Percentiles rank a stretch among this genome's conserved stretches.
phyloP scores from a whole-genome alignment of 2,797 vertebrate species.

The Myioborus melanocephalus region DNA sequence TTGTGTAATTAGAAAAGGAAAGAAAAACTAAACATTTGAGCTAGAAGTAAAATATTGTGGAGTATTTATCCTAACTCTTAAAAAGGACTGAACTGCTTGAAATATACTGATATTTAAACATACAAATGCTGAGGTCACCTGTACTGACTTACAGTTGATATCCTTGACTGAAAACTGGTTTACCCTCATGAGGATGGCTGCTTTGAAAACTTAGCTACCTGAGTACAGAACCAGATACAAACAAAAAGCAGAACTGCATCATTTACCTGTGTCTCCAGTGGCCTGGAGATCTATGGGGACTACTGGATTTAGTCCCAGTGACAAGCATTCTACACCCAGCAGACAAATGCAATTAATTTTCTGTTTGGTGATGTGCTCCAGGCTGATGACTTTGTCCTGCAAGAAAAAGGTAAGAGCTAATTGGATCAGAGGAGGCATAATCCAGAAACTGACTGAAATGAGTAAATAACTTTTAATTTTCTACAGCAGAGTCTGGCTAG shows the following conservation, averaged over 20 bases:
- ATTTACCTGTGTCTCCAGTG: background rate
- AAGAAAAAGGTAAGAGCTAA: background rate
- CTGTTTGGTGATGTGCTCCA: background rate
- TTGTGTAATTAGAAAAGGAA: background rate
- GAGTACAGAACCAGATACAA: background rate
- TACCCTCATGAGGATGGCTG: background rate
- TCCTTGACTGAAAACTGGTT: background rate
- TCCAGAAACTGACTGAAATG: background rate
- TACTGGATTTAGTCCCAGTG: background rate
- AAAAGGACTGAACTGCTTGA: background rate
- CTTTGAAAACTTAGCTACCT: background rate
- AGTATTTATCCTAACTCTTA: background rate
- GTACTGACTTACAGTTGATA: background rate
- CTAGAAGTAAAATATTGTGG: background rate
- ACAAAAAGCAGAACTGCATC: background rate
- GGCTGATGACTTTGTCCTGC: background rate
- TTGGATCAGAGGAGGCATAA: background rate
- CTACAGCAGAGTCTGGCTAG: background rate
- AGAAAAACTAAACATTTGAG: background rate
- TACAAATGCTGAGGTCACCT: background rate
- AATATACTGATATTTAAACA: background rate
- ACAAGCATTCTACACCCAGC: background rate
- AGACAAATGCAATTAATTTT: background rate
- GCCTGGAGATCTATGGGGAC: background rate
- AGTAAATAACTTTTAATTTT: background rate